Base-by-base conservation (phyloP, 2,113 vertebrate genomes). In the Herpailurus yagouaroundi region DNA sequence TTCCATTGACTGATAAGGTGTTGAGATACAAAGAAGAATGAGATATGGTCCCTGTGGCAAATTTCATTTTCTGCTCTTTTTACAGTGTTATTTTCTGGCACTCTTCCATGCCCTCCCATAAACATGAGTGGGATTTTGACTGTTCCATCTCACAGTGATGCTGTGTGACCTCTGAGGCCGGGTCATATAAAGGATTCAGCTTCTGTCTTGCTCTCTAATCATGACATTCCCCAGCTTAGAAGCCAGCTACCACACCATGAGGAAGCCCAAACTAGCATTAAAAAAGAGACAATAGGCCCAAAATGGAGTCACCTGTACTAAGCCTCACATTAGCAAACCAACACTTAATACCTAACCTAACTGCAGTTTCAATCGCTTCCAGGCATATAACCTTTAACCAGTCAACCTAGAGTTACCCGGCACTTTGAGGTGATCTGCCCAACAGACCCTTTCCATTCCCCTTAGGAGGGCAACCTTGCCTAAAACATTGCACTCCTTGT, bases 1-100 rank as follows among this genome's bases (percentile, higher is more conserved):
- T 71, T 96, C 74, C 63, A 95, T 88, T 97, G 95, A 95, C 76
- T 95, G 76, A 45, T 77, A 64, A 92, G 50, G 38, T 87, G 10
- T 31, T 84, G 50, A 94, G 66, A 77, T 85, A 90, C 83, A 92
- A 96, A 81, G 52, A 95, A 92, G 63, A 91, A 91, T 89, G 50
- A 96, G 66, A 77, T 18, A 89, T 5, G 15, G 69, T 89, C 52
- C 69, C 80, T 79, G 69, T 76, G 87, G 66, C 2, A 92, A 88
- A 48, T 81, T 88, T 93, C 36, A 74, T 77, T 81, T 95, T 93
- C 81, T 94, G 60, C 23, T 96, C 73, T 48, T 92, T 95, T 90
- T 91, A 29, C n/a, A 71, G 1, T n/a, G 13, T 52, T 36, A 74
- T 76, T 94, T 74, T 76, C 19, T 93, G 45, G 60, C 16, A 45